These are phyloP conservation scores for Syngnathus floridae DNA, from an alignment of 2,113 vertebrate species.

Conservation along the genomic window DNA sequence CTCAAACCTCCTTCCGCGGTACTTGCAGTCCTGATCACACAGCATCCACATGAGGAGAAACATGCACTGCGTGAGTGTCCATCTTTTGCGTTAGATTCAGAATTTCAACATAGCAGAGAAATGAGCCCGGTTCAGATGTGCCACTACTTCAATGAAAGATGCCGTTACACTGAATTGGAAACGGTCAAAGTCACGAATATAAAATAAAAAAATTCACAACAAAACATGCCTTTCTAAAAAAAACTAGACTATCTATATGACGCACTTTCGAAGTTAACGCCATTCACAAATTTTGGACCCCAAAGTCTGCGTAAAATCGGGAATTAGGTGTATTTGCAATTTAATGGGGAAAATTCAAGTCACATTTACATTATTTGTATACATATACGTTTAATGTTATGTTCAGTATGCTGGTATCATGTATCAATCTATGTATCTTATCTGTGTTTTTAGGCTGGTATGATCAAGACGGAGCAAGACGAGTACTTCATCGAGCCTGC, in stretches of 20 bases:
- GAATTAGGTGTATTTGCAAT: too few relatives aligned
- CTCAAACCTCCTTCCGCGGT: neutral
- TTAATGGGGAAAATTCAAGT: neutral
- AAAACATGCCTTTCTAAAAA: too few relatives aligned
- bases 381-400: neutral
- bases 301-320: too few relatives aligned
- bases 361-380: neutral
- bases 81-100: neutral
- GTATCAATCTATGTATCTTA: neutral
- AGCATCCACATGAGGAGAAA: neutral
- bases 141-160: too few relatives aligned
- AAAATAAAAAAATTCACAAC: too few relatives aligned
- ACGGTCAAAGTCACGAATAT: too few relatives aligned
- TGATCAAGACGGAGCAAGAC: slow-evolving; percentile 91
- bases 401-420: neutral
- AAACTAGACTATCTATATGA: too few relatives aligned
- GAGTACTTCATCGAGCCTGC: slow-evolving; percentile 97
- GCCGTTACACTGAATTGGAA: too few relatives aligned
- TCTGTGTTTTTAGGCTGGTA: slow-evolving; percentile 78
- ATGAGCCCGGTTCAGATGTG: neutral
- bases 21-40: neutral
- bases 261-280: too few relatives aligned
- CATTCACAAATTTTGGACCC: too few relatives aligned
- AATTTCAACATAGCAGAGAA: neutral
- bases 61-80: neutral